These are phyloP conservation scores for Hylomyscus alleni DNA, from an alignment of 2,797 vertebrate species.

Conservation along the genomic window DNA sequence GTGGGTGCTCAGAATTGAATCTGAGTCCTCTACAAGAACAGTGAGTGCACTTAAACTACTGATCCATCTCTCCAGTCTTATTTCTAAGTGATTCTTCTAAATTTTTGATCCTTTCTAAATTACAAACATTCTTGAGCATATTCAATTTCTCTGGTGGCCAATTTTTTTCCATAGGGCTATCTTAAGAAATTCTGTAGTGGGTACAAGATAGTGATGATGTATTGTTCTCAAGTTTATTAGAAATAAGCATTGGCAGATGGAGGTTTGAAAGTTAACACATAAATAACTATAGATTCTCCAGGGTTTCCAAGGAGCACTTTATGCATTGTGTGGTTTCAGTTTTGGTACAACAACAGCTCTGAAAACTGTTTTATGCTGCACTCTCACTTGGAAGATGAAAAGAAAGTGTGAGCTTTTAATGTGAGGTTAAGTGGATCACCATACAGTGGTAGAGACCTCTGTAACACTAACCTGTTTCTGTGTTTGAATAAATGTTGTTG, in stretches of 20 bases:
- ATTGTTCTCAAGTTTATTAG: slow-evolving; percentile 23
- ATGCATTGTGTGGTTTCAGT: slow-evolving; percentile 24
- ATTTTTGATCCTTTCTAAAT: no score
- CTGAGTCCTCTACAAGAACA: neutral
- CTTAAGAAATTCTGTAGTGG: slow-evolving; percentile 29
- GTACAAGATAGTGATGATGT: neutral
- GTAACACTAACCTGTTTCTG: neutral
- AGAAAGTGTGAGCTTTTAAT: slow-evolving; percentile 16
- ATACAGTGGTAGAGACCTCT: neutral
- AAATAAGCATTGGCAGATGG: neutral
- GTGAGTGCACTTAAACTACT: neutral
- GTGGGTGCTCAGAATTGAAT: neutral
- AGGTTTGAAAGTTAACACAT: slow-evolving; percentile 56
- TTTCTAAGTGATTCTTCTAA: no score
- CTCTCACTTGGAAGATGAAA: slow-evolving; percentile 49
- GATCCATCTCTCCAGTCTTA: neutral
- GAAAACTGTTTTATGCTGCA: slow-evolving; percentile 46
- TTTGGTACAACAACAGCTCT: neutral
- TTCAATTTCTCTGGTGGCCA: neutral
- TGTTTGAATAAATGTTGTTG: neutral
- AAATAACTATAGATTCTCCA: slow-evolving; percentile 36
- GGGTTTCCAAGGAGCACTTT: slow-evolving; percentile 4
- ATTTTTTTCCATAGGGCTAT: neutral
- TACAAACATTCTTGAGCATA: neutral
- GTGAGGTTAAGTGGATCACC: neutral